Base-by-base conservation (phyloP, 1,140 invertebrate species). In the Eumeta japonica region DNA sequence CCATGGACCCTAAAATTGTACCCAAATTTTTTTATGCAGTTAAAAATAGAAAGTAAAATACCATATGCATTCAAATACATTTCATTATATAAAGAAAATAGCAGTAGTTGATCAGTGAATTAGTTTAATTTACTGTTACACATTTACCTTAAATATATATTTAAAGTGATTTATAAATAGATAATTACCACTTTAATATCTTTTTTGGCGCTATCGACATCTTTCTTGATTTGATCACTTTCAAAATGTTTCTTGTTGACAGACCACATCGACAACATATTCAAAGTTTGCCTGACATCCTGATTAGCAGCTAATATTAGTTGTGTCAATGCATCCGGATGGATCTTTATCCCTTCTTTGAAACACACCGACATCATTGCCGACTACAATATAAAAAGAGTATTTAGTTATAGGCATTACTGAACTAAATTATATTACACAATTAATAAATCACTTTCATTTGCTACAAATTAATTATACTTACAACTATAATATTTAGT, bases 211-310 rank as follows among this genome's bases (percentile, higher is more conserved):
- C 55, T 60, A 13, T 79, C 64, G 5, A 81, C 72, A 55, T 84
- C 80, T 28, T 74, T 75, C 41, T 81, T 77, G 2, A 74, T 58
- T 2, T 40, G 50, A 12, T 78, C 64, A 9, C 77, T 49, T 46
- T 82, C 76, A 7, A 71, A 48, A 31, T 80, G 77, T 4, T 78
- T 72, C 34, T 81, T 55, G 4, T 77, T 79, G 0, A 82, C 81
- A 15, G 83, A 81, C 71, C 87, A 85, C 66, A 97, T 73, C 1
- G 89, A 85, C 28, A 97, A 76, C 63, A 94, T 84, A 70, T 95
- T 92, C 12, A 96, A 79, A 3, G 92, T 87, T 78, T 99, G 94
- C 17, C 97, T 77, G 38, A 99, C 85, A 71, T 99, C 97, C 46
- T 92, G 87, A 63, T 96, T 92, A 5, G 94, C 87, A 10, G 89